A percentile compares a stretch with the other conserved stretches of the same genome.
These are phyloP conservation scores for Dryobotodes eremita DNA, from an alignment of 2,888 invertebrate species.

Conservation along the genomic window DNA sequence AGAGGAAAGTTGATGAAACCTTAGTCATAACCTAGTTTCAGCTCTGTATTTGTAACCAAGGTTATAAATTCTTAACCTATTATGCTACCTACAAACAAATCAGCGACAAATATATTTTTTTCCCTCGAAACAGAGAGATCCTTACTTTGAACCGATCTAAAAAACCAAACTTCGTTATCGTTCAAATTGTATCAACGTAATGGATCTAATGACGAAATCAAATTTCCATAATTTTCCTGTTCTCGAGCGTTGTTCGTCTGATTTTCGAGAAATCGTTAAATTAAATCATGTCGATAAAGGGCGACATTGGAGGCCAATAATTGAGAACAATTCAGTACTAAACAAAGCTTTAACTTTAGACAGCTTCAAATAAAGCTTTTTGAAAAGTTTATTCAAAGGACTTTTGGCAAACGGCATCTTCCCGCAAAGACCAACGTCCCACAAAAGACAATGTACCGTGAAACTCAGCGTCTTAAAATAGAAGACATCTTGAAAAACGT, in stretches of 20 bases:
- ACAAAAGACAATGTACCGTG: constrained; percentile 49
- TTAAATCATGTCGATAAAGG: constrained; percentile 18
- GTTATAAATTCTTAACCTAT: neutral
- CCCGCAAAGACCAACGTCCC: constrained; percentile 35
- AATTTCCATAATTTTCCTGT: constrained; percentile 27
- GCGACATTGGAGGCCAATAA: constrained; percentile 37
- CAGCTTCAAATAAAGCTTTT: constrained; percentile 22
- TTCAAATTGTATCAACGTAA: constrained; percentile 40
- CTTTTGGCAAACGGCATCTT: constrained; percentile 19
- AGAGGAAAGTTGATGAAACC: neutral
- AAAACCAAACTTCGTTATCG: constrained; percentile 6
- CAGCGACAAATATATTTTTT: neutral
- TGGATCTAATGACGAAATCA: constrained; percentile 31
- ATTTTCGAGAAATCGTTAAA: constrained; percentile 13
- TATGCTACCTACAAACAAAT: neutral
- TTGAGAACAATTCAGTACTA: constrained; percentile 25
- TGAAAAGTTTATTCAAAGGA: constrained; percentile 34
- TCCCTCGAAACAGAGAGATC: neutral
- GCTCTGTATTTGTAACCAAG: neutral
- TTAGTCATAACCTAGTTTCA: neutral
- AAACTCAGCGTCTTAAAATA: constrained; percentile 46
- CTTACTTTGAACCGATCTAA: neutral
- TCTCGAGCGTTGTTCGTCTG: neutral
- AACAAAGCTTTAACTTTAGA: constrained; percentile 20
- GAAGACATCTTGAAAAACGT: constrained; percentile 30